Conservation (phyloP, 2,888 invertebrate species). For the Adineta ricciae region DNA sequence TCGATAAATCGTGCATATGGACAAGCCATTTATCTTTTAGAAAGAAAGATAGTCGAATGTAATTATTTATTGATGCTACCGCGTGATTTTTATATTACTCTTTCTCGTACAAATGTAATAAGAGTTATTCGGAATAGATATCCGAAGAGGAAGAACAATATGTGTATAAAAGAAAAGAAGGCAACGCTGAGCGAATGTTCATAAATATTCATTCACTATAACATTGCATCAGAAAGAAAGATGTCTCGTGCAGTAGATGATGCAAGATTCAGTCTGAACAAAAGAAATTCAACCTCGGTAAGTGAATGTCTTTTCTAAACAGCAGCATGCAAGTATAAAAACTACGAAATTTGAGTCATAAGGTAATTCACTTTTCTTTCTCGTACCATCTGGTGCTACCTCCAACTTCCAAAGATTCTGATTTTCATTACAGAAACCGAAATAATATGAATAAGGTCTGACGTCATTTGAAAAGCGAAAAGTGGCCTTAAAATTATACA, state of each 20-base stretch:
- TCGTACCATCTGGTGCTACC: background rate
- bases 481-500: background rate
- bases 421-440: background rate
- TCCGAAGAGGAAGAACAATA: background rate
- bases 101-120: too few species aligned
- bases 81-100: background rate
- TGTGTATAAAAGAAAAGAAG: too few species aligned
- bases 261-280: too few species aligned
- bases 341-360: background rate
- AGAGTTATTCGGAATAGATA: background rate
- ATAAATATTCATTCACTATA: too few species aligned
- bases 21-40: background rate
- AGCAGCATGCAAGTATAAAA: background rate
- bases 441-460: background rate
- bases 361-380: background rate
- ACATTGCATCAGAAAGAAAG: too few species aligned
- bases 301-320: too few species aligned
- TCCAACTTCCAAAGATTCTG: background rate
- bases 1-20: constrained; percentile 7
- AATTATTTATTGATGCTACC: too few species aligned
- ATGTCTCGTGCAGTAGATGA: too few species aligned
- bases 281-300: too few species aligned
- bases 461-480: background rate
- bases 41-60: too few species aligned
- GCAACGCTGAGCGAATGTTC: too few species aligned